Evolutionary conservation across 1,140 invertebrate species (phyloP), one percentile per base, ranked within the genome.

Genomic region (Eurytemora carolleeae): DNA sequence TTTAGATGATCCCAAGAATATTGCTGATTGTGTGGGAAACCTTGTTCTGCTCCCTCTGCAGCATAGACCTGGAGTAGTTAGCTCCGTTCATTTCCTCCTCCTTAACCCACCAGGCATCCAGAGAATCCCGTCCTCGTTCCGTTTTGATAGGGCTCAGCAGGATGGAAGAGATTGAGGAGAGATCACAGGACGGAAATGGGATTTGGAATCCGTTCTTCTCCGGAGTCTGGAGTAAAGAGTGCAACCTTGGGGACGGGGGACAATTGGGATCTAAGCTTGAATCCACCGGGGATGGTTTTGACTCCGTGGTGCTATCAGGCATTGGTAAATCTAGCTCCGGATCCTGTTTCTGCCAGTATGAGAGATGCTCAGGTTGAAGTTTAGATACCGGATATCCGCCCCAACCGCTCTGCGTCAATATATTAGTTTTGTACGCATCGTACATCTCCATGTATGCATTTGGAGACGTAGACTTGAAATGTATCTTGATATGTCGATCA

Each of bases 401-500:
- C 7, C 7, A n/a, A 44, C 7, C 31, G n/a, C 7, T 44, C 31
- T 44, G 31, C 31, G 7, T 7, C 31, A 12, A n/a, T 7, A 44
- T 12, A 44, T 44, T 44, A n/a, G n/a, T n/a, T 12, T 44, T 44
- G 31, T 7, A 7, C 31, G 31, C 31, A 44, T 44, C 7, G 31
- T 44, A 44, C 31, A 44, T 44, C 7, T 44, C 31, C n/a, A 12
- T 44, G 31, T 44, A 44, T 12, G 7, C 31, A 7, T 12, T n/a
- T 12, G 31, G 7, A n/a, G n/a, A 12, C 7, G 23, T 55, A 3
- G 52, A 22, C 15, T 59, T 59, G 1, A 21, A 3, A 26, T 70
- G 69, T 1, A 66, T 65, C 44, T 67, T 66, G 63, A 65, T 59
- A 64, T 77, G 75, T n/a, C 75, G 67, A 58, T 76, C 73, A 54